Evolutionary conservation across 2,797 vertebrate species (phyloP).

Genomic region (Acanthiza pusilla): DNA sequence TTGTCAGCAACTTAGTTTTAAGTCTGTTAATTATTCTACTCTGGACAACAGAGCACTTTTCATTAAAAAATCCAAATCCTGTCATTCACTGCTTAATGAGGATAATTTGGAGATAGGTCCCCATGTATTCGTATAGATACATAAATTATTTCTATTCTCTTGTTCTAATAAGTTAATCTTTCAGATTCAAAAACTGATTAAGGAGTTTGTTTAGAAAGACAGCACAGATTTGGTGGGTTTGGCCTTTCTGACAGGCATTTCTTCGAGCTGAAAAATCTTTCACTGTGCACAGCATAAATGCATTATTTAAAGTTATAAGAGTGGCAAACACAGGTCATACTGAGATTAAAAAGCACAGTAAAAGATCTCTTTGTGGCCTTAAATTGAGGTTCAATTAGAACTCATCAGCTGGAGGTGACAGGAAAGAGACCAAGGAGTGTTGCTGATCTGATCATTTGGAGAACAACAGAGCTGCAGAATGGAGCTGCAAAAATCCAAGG

Average conservation of each 20-base stretch:
- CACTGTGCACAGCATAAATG: neutral
- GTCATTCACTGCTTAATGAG: neutral
- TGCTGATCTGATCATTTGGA: neutral
- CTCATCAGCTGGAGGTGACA: neutral
- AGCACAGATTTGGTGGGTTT: neutral
- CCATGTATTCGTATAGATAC: neutral
- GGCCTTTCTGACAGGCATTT: constrained; percentile 13
- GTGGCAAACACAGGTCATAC: neutral
- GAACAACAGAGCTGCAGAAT: neutral
- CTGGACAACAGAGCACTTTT: neutral
- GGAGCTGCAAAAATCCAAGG: neutral
- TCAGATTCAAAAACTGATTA: neutral
- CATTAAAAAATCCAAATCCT: neutral
- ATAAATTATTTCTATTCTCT: neutral
- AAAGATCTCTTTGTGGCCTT: neutral
- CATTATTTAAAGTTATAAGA: neutral
- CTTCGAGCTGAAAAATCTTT: constrained; percentile 43
- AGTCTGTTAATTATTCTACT: neutral
- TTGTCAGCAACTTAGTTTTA: neutral
- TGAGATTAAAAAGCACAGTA: neutral
- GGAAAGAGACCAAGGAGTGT: neutral
- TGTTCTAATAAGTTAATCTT: neutral
- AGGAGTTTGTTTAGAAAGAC: constrained; percentile 20
- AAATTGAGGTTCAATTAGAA: neutral
- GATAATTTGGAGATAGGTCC: neutral